These are phyloP conservation scores for Caracal caracal DNA, from an alignment of 2,113 vertebrate genomes.

Conservation along the genomic window DNA sequence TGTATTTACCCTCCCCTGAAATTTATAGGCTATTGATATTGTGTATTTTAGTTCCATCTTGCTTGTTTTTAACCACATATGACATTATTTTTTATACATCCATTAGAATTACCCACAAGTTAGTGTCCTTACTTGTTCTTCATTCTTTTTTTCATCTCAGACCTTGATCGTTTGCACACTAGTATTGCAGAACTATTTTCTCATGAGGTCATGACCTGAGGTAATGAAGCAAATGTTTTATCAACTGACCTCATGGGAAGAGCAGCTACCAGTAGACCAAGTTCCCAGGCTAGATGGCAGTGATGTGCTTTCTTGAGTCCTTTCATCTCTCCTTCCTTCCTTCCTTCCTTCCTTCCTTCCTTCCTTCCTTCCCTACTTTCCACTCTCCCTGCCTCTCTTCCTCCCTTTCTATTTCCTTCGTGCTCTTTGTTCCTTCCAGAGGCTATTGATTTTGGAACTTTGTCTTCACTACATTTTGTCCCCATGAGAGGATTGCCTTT, in stretches of 20 bases:
- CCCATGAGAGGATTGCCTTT: slow-evolving; percentile 91
- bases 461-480: slow-evolving; percentile 78
- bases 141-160: slow-evolving; percentile 4
- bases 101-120: background rate
- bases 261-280: background rate
- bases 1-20: background rate
- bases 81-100: background rate
- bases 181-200: background rate
- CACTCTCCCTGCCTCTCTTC: background rate
- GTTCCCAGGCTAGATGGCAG: no score
- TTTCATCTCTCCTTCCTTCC: background rate
- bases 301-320: background rate
- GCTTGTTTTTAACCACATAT: background rate
- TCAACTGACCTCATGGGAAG: background rate
- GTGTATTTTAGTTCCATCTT: background rate
- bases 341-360: background rate
- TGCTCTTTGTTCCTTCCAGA: background rate
- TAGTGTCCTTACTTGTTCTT: background rate
- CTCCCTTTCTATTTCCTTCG: background rate
- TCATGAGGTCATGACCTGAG: background rate
- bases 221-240: background rate
- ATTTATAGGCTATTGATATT: background rate
- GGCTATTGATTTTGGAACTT: slow-evolving; percentile 35
- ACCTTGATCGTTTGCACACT: background rate
- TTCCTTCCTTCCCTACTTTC: background rate